Base-by-base conservation (phyloP, 2,113 vertebrate species). In the Aplodontia rufa region DNA sequence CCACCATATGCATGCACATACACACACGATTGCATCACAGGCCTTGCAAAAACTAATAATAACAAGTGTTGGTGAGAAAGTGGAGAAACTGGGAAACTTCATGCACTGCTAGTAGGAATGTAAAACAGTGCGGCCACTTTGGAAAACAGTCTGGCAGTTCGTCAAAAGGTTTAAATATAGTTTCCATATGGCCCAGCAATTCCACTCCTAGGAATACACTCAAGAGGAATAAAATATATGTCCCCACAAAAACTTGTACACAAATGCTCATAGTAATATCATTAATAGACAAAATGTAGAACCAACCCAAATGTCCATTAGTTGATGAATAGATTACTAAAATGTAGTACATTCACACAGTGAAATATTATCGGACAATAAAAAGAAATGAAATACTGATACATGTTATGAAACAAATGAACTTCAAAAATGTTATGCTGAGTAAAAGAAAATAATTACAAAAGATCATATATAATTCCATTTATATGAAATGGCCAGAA, bases 401-500 rank as follows among this genome's bases (percentile, higher is more conserved):
- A 55, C 8, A 64, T 37, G 35, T 20, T 66, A 87, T 20, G 66
- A 88, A 82, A 55, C n/a, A 47, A 13, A 76, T 74, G 28, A 83
- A 64, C 1, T 45, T 89, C 68, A 89, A 88, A 95, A 88, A 58
- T 28, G 26, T 12, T 42, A 35, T 17, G 53, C 40, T 69, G 91
- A 75, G 32, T 47, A 40, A 60, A 64, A 93, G 80, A 76, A 42
- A 51, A 49, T 71, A 87, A 26, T 76, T 26, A 79, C 35, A 69
- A 47, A 68, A 9, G 32, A 84, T 12, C 6, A 69, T 37, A 66
- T 19, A 90, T 2, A 16, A 88, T 66, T 80, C 14, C n/a, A 20
- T 71, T 55, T 69, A 53, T 20, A 79, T 64, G 22, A 91, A 92
- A 85, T 60, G 53, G 79, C 68, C 32, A 72, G 20, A 95, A 95